These are phyloP conservation scores for Andrena trimmerana DNA, from an alignment of 2,888 invertebrate genomes.

Conservation along the genomic window DNA sequence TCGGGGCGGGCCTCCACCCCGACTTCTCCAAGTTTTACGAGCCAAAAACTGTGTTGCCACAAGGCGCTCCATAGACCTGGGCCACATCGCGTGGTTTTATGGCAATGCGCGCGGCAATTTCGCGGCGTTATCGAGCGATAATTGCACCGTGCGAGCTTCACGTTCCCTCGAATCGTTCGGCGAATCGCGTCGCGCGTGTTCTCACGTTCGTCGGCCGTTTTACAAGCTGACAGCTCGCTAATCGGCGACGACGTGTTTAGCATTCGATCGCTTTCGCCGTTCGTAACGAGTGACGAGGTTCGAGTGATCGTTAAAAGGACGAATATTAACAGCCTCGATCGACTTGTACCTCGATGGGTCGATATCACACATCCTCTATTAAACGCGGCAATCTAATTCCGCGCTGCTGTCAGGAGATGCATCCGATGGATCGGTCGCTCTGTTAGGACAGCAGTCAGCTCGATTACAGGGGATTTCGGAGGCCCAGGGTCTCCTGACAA, in stretches of 20 bases:
- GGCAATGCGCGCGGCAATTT: conserved; percentile 38
- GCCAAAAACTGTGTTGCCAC: conserved; percentile 50
- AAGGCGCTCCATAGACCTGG: conserved; percentile 37
- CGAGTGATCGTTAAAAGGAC: too few species aligned
- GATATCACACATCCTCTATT: too few species aligned
- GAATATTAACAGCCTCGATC: too few species aligned
- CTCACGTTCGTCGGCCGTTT: conserved; percentile 2
- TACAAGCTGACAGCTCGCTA: conserved; percentile 2
- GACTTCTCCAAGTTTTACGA: conserved; percentile 25
- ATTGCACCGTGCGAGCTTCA: conserved; percentile 26
- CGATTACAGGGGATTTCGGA: conserved; percentile 41
- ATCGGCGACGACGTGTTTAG: neutral
- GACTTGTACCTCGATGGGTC: too few species aligned
- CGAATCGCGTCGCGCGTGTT: conserved; percentile 6
- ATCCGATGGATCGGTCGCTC: neutral
- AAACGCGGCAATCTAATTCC: too few species aligned
- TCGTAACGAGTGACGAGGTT: too few species aligned
- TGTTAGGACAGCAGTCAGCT: conserved; percentile 15
- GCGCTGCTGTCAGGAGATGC: neutral
- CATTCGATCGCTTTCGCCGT: neutral
- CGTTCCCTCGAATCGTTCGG: neutral
- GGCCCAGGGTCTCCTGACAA: conserved; percentile 22
- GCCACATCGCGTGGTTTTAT: conserved; percentile 32
- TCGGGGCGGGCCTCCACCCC: conserved; percentile 44
- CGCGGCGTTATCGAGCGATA: conserved; percentile 38